These are phyloP conservation scores for Alaudala cheleensis DNA, from an alignment of 2,113 vertebrate genomes.

Conservation along the genomic window DNA sequence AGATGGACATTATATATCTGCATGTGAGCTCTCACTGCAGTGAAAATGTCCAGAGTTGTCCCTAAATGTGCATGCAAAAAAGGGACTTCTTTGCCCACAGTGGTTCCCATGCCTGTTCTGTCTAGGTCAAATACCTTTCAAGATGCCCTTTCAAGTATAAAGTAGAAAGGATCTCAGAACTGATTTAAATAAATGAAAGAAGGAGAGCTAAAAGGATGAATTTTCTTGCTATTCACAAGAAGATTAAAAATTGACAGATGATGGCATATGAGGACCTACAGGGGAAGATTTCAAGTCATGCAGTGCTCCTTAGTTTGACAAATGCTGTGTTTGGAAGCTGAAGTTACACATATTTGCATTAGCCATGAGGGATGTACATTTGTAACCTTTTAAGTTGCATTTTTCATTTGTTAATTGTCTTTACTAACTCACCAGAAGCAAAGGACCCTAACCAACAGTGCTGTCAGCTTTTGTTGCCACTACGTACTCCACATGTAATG, in stretches of 20 bases:
- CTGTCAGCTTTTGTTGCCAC: not conserved
- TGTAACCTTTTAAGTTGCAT: not conserved
- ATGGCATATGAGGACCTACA: not conserved
- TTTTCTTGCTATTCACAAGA: constrained; percentile 35
- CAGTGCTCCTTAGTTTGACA: not conserved
- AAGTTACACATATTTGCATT: constrained; percentile 1
- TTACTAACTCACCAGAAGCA: not conserved
- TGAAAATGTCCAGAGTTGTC: not conserved
- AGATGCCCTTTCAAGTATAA: not conserved
- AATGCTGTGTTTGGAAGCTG: constrained; percentile 8
- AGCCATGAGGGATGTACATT: not conserved
- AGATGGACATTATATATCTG: not conserved
- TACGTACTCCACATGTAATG: not conserved
- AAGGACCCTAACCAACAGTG: not conserved
- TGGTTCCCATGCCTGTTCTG: not conserved
- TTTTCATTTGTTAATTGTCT: constrained; percentile 18
- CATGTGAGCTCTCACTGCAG: not conserved
- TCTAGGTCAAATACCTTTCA: not conserved
- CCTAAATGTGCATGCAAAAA: not conserved
- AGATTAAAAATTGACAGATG: constrained; percentile 52
- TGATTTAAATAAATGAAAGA: constrained; percentile 23
- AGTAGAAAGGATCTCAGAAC: not conserved
- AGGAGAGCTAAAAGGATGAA: constrained; percentile 20
- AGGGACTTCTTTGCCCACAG: not conserved
- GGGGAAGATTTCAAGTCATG: not conserved